A percentile compares a stretch with the other conserved stretches of the same genome.
Evolutionary conservation across 2,888 invertebrate genomes (phyloP).

Genomic region (Melanostoma mellinum): DNA sequence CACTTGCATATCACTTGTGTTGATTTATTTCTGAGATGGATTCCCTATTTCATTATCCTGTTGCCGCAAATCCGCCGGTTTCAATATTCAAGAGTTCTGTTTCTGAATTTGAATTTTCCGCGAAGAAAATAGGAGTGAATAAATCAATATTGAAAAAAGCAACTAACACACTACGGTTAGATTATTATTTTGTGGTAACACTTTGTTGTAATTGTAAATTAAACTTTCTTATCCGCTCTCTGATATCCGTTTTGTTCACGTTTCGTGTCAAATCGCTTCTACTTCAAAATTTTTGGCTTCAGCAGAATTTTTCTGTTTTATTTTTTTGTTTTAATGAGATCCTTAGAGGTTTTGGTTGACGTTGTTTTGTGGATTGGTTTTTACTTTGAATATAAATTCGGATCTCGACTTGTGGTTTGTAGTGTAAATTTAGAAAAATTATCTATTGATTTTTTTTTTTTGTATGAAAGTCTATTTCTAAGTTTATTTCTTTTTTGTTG

Average conservation of each 20-base stretch:
- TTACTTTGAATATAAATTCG: constrained; percentile 29
- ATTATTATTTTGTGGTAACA: constrained; percentile 41
- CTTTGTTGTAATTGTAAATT: constrained; percentile 47
- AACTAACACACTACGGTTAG: constrained; percentile 53
- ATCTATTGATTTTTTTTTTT: constrained; percentile 46
- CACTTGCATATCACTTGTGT: constrained; percentile 74
- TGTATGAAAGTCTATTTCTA: constrained; percentile 62
- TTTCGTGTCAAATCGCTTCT: constrained; percentile 55
- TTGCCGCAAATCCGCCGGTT: constrained; percentile 67
- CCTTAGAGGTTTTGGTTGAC: constrained; percentile 61
- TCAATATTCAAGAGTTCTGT: constrained; percentile 36
- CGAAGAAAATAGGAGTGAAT: constrained; percentile 61
- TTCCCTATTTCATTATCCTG: constrained; percentile 63
- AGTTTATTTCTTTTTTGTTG: constrained; percentile 36
- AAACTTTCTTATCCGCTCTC: constrained; percentile 73
- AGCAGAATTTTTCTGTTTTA: constrained; percentile 55
- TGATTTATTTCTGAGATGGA: constrained; percentile 53
- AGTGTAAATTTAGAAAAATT: constrained; percentile 62
- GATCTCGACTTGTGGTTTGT: constrained; percentile 57
- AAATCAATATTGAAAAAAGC: constrained; percentile 60
- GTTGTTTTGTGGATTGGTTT: constrained; percentile 39
- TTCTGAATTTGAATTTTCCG: constrained; percentile 23
- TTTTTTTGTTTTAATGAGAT: constrained; percentile 52
- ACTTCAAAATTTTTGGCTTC: constrained; percentile 51
- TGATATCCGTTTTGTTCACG: constrained; percentile 72